A percentile compares a stretch with the other conserved stretches of the same genome.
phyloP scores from a whole-genome alignment of 2,888 invertebrate species.

The Eucera pruinosa region DNA sequence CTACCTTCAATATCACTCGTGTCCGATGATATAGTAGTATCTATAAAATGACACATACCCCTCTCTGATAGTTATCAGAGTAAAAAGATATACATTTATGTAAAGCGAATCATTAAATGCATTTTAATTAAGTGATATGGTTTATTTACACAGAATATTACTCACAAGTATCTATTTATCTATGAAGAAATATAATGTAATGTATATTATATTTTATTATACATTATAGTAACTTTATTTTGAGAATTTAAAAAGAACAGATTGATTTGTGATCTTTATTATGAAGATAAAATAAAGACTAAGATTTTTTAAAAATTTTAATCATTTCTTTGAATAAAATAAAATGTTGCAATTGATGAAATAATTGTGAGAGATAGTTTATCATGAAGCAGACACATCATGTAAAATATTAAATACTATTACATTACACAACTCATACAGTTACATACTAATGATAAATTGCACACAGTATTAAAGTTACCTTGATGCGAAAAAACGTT shows the following conservation, averaged over 20 bases:
- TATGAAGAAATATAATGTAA: no score
- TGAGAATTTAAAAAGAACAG: no score
- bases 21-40: slow-evolving; percentile 82
- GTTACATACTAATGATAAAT: neutral
- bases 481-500: slow-evolving; percentile 81
- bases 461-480: no score
- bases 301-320: neutral
- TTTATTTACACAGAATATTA: neutral
- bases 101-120: neutral
- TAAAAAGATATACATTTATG: slow-evolving; percentile 28
- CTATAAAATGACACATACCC: slow-evolving; percentile 64
- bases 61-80: slow-evolving; percentile 48
- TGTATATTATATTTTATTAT: no score
- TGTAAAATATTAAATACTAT: no score
- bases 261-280: no score
- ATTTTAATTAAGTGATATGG: slow-evolving; percentile 5
- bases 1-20: slow-evolving; percentile 82
- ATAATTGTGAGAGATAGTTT: neutral
- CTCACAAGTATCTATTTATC: no score
- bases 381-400: neutral
- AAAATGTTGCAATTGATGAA: neutral
- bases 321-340: neutral
- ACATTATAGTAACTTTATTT: neutral
- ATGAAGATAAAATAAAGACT: no score
- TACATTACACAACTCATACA: neutral